phyloP scores from a whole-genome alignment of 2,888 invertebrate genomes.

The Pachymerium ferrugineum region DNA sequence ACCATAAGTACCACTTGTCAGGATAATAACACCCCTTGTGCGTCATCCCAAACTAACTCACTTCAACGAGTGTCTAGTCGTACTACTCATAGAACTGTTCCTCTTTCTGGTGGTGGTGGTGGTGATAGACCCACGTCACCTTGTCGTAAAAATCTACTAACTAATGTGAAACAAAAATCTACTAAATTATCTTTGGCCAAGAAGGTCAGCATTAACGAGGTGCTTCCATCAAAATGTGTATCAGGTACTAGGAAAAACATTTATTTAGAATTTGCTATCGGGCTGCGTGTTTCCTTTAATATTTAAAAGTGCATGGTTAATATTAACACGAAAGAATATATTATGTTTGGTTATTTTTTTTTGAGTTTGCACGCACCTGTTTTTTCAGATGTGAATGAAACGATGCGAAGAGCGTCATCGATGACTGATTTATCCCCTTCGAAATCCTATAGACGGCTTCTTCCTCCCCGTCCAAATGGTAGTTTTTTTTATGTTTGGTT shows the following conservation, averaged over 20 bases:
- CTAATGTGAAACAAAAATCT: background rate
- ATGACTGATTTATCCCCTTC: slow-evolving; percentile 63
- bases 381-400: slow-evolving; percentile 46
- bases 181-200: slow-evolving; percentile 49
- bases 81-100: background rate
- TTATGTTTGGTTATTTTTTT: slow-evolving; percentile 23
- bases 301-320: background rate
- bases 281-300: slow-evolving; percentile 8
- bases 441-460: slow-evolving; percentile 53
- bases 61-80: background rate
- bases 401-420: slow-evolving; percentile 72
- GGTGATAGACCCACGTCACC: slow-evolving; percentile 37
- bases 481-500: slow-evolving; percentile 48
- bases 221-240: slow-evolving; percentile 56
- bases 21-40: slow-evolving; percentile 37
- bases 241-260: slow-evolving; percentile 32
- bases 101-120: slow-evolving; percentile 34
- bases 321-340: too few species aligned
- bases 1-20: background rate
- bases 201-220: slow-evolving; percentile 52
- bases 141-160: slow-evolving; percentile 35
- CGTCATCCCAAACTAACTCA: slow-evolving; percentile 12
- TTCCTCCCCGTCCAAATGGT: slow-evolving; percentile 58
- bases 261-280: background rate
- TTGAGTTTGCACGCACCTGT: slow-evolving; percentile 18